phyloP scores from a whole-genome alignment of 1,140 invertebrate genomes.

The Campoletis sonorensis region DNA sequence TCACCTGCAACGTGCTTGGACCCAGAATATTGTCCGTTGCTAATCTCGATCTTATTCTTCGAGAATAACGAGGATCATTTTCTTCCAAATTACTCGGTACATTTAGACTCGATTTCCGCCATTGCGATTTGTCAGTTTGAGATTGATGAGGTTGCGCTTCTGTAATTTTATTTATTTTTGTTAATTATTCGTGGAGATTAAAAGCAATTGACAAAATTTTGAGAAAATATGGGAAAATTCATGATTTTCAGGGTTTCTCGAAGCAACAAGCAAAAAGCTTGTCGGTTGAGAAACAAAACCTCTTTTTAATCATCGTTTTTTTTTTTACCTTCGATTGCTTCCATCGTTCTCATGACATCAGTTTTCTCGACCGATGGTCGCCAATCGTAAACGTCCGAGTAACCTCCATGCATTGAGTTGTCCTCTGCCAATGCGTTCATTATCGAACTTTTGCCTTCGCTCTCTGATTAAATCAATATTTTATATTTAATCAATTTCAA shows the following conservation, averaged over 20 bases:
- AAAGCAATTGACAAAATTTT: slow-evolving; percentile 20
- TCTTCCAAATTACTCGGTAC: slow-evolving; percentile 81
- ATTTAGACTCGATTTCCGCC: slow-evolving; percentile 85
- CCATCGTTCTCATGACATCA: slow-evolving; percentile 89
- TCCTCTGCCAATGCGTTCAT: slow-evolving; percentile 85
- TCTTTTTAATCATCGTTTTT: no score
- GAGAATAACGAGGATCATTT: slow-evolving; percentile 74
- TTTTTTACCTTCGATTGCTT: slow-evolving; percentile 87
- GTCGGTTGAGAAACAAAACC: not conserved
- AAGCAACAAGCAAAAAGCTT: no score
- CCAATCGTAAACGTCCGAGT: slow-evolving; percentile 87
- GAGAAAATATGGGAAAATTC: no score
- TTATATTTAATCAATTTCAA: not conserved
- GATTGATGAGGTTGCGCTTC: slow-evolving; percentile 83
- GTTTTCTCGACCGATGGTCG: slow-evolving; percentile 88
- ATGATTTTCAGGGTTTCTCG: no score
- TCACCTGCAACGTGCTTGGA: slow-evolving; percentile 75
- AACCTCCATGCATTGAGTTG: slow-evolving; percentile 73
- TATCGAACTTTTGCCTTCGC: slow-evolving; percentile 81
- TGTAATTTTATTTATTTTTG: slow-evolving; percentile 69
- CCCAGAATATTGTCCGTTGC: slow-evolving; percentile 73
- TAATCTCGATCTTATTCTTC: slow-evolving; percentile 74
- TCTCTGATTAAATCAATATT: slow-evolving; percentile 74
- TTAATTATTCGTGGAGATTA: not conserved
- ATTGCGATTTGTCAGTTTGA: slow-evolving; percentile 85